Evolutionary conservation across 2,113 vertebrate genomes (phyloP).

Genomic region (Ammodytes marinus): DNA sequence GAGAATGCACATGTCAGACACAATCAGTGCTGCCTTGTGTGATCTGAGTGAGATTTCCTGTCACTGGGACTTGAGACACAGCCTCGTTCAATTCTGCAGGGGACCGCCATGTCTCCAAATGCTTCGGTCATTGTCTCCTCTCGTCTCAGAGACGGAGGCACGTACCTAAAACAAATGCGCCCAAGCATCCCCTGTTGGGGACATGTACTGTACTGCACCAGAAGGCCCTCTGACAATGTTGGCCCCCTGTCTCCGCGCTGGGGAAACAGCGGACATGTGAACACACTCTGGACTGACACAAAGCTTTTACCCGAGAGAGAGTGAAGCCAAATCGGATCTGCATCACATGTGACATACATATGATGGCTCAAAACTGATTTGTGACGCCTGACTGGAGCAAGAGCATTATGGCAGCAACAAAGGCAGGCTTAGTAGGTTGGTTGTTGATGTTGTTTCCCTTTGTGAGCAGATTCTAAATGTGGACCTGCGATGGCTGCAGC

Average conservation of each 20-base stretch:
- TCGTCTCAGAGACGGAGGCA: constrained; percentile 60
- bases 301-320: constrained; percentile 63
- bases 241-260: constrained; percentile 27
- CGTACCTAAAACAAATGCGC: constrained; percentile 56
- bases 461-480: constrained; percentile 24
- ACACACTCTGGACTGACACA: constrained; percentile 53
- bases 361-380: constrained; percentile 74
- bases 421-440: neutral
- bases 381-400: constrained; percentile 62
- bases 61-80: constrained; percentile 67
- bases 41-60: constrained; percentile 84
- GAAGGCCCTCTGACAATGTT: constrained; percentile 60
- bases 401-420: constrained; percentile 17
- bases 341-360: constrained; percentile 67
- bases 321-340: constrained; percentile 69
- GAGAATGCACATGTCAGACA: constrained; percentile 79
- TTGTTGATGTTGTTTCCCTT: constrained; percentile 7
- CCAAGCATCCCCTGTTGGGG: constrained; percentile 50
- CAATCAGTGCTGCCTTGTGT: constrained; percentile 76
- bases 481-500: constrained; percentile 36
- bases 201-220: constrained; percentile 38
- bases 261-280: constrained; percentile 51
- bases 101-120: constrained; percentile 64
- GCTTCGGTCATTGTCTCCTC: constrained; percentile 73
- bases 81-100: constrained; percentile 80